Conservation (phyloP, 1,140 invertebrate genomes). For the Euura lappo region DNA sequence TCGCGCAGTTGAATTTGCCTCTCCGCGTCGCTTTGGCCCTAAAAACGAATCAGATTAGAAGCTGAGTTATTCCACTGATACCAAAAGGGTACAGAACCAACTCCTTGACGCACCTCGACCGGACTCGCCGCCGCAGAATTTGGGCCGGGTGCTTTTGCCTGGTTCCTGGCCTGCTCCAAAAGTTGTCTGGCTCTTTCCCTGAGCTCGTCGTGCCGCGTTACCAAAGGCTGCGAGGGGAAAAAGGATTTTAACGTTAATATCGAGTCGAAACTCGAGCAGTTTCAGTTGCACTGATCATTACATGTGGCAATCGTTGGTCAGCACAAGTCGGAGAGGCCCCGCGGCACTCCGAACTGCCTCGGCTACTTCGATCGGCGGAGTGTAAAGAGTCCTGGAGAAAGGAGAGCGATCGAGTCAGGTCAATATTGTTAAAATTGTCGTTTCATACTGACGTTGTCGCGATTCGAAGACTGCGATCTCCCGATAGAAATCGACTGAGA, state of each 20-base stretch:
- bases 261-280: slow-evolving; percentile 18
- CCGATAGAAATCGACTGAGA: slow-evolving; percentile 51
- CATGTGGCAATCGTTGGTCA: slow-evolving; percentile 52
- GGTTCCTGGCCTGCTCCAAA: slow-evolving; percentile 84
- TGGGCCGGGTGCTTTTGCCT: slow-evolving; percentile 61
- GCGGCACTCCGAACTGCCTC: slow-evolving; percentile 50
- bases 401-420: not conserved
- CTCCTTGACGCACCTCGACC: slow-evolving; percentile 52
- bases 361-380: slow-evolving; percentile 46
- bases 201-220: slow-evolving; percentile 83
- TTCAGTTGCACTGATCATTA: slow-evolving; percentile 41
- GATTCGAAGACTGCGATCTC: slow-evolving; percentile 50
- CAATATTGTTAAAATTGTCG: not conserved
- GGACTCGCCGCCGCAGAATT: slow-evolving; percentile 55
- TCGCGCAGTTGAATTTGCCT: slow-evolving; percentile 85
- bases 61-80: not conserved
- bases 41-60: slow-evolving; percentile 14
- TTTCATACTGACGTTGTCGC: slow-evolving; percentile 51
- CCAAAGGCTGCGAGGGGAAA: slow-evolving; percentile 67
- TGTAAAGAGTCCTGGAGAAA: slow-evolving; percentile 25
- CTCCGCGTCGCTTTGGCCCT: slow-evolving; percentile 74
- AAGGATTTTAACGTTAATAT: slow-evolving; percentile 21
- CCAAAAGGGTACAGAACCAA: too few species aligned
- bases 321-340: slow-evolving; percentile 47
- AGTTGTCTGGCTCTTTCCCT: slow-evolving; percentile 89